A percentile compares a stretch with the other conserved stretches of the same genome.
These are phyloP conservation scores for Elgonia sp. DNA, from an alignment of 2,888 invertebrate species.

Conservation along the genomic window DNA sequence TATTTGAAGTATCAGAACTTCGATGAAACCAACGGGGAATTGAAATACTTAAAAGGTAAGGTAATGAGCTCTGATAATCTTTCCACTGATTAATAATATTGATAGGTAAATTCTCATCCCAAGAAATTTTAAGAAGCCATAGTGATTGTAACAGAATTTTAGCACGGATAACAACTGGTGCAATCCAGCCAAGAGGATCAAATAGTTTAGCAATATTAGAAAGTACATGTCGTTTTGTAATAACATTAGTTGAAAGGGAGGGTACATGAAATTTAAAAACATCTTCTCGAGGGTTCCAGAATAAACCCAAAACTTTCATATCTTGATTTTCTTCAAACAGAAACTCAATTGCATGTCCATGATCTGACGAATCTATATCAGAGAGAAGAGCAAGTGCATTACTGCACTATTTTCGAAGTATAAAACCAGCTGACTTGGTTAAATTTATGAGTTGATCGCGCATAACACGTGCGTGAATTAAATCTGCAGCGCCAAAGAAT, in stretches of 20 bases:
- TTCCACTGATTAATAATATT: too few relatives aligned
- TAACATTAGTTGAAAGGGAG: neutral
- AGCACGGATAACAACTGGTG: conserved; percentile 21
- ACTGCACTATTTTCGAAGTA: conserved; percentile 47
- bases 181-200: conserved; percentile 35
- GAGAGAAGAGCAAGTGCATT: conserved; percentile 24
- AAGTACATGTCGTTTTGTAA: conserved; percentile 32
- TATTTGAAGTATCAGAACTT: too few relatives aligned
- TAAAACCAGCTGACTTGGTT: conserved; percentile 13
- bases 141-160: conserved; percentile 38
- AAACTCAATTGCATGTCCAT: conserved; percentile 27
- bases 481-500: conserved; percentile 42
- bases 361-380: conserved; percentile 29
- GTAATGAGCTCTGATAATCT: too few relatives aligned
- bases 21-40: too few relatives aligned
- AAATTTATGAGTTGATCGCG: conserved; percentile 49
- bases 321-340: conserved; percentile 32
- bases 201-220: neutral
- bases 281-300: conserved; percentile 4
- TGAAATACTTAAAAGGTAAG: too few relatives aligned
- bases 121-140: conserved; percentile 32
- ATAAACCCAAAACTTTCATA: neutral
- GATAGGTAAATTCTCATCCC: conserved; percentile 24
- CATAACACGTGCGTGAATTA: neutral
- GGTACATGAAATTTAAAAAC: conserved; percentile 13